Evolutionary conservation across 2,797 vertebrate genomes (phyloP), one percentile per base, ranked within the genome.

Genomic region (Pipistrellus pipistrellus): DNA sequence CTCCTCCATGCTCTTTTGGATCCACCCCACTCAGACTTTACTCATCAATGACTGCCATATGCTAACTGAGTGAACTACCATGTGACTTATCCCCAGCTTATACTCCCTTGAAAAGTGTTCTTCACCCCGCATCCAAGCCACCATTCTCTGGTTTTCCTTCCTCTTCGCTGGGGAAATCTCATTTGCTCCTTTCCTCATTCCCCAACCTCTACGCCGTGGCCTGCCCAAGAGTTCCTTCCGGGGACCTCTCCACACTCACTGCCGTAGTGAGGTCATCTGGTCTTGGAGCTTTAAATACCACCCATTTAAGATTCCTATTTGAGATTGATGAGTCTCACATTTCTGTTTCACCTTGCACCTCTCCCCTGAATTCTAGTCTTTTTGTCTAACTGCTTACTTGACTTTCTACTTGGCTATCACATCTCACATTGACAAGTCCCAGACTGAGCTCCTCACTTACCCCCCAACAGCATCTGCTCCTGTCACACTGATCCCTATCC

Each of bases 41-140:
- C 18, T 20, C 38, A 38, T 30, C 64, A 15, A 30, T 8, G 35
- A 55, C 17, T 1, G 1, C 35, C 46, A n/a, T 4, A 7, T 4
- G 23, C 51, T 51, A 9, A 6, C 20, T 30, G 14, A 27, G 32
- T 2, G 25, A 35, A 32, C 4, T 13, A 4, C 23, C n/a, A 6
- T 0, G 0, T 0, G 9, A 46, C 46, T 41, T 62, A 9, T 32
- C 30, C 30, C 48, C 27, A 15, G 46, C 13, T 23, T 13, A 15
- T 11, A 3, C 27, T 38, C 64, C 51, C 46, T 25, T 57, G 18
- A 51, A 75, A 38, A 2, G 4, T 57, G 35, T 32, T 57, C 25
- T 62, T 72, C 44, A 55, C 30, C 27, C 20, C 27, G 18, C 4
- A 5, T 51, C 62, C 46, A 21, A 8, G 46, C 23, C 18, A 20